phyloP scores from a whole-genome alignment of 2,113 vertebrate species.

The Podocnemis expansa region DNA sequence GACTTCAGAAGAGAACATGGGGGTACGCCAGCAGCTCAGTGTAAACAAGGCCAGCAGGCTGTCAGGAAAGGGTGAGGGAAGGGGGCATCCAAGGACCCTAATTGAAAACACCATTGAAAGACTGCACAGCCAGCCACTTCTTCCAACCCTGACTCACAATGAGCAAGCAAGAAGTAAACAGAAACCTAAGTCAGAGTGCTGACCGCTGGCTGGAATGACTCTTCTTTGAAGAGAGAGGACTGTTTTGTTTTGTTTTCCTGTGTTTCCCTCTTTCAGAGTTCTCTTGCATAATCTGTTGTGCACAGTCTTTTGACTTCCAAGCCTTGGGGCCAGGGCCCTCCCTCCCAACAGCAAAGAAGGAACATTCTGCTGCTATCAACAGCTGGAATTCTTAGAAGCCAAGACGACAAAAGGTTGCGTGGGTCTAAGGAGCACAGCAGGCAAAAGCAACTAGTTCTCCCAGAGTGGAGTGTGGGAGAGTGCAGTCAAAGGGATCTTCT shows the following conservation, averaged over 20 bases:
- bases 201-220: background rate
- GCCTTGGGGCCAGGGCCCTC: conserved; percentile 24
- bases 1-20: background rate
- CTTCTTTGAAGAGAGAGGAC: background rate
- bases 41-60: background rate
- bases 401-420: conserved; percentile 58
- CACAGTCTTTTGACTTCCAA: background rate
- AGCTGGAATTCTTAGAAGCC: conserved; percentile 70
- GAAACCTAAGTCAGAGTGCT: background rate
- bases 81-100: background rate
- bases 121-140: accelerated
- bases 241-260: background rate
- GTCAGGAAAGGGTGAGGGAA: background rate
- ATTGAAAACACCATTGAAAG: background rate
- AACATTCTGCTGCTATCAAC: conserved; percentile 51
- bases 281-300: conserved; percentile 39
- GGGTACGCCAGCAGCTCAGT: background rate
- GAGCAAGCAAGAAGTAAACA: background rate
- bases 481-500: background rate
- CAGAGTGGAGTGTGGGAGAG: background rate
- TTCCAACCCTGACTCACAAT: background rate
- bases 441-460: background rate
- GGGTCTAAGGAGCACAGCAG: background rate
- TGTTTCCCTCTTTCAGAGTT: background rate
- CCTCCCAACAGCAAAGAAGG: conserved; percentile 33